Evolutionary conservation across 1,140 invertebrate genomes (phyloP), one percentile per base, ranked within the genome.

Genomic region (Mizuhopecten yessoensis): DNA sequence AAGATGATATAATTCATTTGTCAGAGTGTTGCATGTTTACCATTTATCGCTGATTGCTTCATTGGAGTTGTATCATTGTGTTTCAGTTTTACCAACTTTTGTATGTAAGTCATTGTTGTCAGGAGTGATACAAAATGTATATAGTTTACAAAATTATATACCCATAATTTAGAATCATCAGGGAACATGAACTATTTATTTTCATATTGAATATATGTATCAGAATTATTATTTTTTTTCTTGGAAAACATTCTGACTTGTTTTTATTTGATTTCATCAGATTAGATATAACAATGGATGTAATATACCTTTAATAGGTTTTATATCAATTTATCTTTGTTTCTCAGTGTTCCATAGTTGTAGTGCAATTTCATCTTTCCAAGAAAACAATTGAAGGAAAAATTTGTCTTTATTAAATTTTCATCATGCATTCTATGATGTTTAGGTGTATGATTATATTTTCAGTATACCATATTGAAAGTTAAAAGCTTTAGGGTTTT

Each of bases 1-100:
- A 75, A 75, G 57, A 75, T 75, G n/a, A n/a, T 75, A n/a, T 75
- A 75, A 75, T 75, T 75, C 23, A 75, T 75, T 75, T 75, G n/a
- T 75, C 57, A n/a, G 57, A 75, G 23, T 57, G 45, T 57, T 57
- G 45, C 45, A 57, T 57, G 20, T 15, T 57, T 57, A 23, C 23
- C 17, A 17, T 57, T 57, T 20, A 57, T 57, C 20, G 45, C 45
- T 57, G n/a, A 75, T 29, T 29, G 57, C 57, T 75, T 75, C 15
- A 29, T 29, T 1, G 15, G n/a, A 75, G 45, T 29, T 75, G 57
- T 75, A n/a, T 75, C 57, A 9, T 57, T 57, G n/a, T 7, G 29
- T 29, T 29, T 29, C 23, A n/a, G 57, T 75, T 75, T 75, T 75
- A 75, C 57, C n/a, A 0, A 2, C 36, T 39, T 75, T 75, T 75